Evolutionary conservation across 2,113 vertebrate species (phyloP), one percentile per base, ranked within the genome.

Genomic region (Haemorhous mexicanus): DNA sequence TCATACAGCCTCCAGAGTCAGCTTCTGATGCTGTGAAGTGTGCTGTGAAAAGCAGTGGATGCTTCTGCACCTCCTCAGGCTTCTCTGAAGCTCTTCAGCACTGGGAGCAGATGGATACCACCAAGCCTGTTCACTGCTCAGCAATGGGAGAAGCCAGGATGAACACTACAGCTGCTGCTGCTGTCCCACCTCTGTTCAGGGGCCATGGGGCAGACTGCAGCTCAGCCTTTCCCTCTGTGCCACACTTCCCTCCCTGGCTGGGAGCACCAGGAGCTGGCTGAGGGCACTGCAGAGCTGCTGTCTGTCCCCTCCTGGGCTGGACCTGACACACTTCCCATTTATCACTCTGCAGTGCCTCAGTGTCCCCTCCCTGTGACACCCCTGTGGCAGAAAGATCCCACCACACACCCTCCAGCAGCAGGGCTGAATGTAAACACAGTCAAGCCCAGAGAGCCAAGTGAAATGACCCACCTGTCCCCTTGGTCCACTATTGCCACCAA

Each of bases 171-270:
- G 37, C 35, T 44, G 9, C 46, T 83, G 81, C 81, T 74, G 69
- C 35, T 66, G 50, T 49, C 43, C 24, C 35, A 24, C 12, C 49
- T 23, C 53, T 39, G 55, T 23, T 7, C 73, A 61, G 37, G 37
- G 20, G 33, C 46, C 27, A 1, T 1, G 53, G 73, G 53, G 46
- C 62, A 77, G 27, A 7, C 43, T 61, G 73, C 63, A 61, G 73
- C 46, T 44, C 63, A 44, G 39, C 24, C 47, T 28, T 61, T 56
- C 28, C 74, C 53, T 23, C 35, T 13, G 24, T 24, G 37, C 55
- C 1, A 0, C 6, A 33, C 53, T 61, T 53, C 58, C 33, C 20
- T 63, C 9, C 32, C 26, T 4, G 0, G 24, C 4, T 11, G 16
- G 49, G 26, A 68, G 37, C 41, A 18, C 2, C 28, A 68, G 87